A percentile compares a stretch with the other conserved stretches of the same genome.
Conservation (phyloP, 2,888 invertebrate species). For the Elmis aenea region DNA sequence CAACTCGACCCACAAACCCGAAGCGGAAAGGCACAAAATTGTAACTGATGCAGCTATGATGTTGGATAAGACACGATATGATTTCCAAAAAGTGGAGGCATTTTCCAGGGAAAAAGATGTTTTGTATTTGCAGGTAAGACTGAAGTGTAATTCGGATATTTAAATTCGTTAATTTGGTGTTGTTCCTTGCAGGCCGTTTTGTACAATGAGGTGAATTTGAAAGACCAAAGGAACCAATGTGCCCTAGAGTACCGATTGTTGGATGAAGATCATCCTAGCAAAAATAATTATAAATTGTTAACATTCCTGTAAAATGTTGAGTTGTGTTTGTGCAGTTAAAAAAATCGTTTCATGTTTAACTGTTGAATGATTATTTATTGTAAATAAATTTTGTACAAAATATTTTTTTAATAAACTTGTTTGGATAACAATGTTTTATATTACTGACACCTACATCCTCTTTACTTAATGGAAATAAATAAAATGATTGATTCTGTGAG, state of each 20-base stretch:
- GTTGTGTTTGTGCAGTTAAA: not conserved
- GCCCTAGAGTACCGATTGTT: conserved; percentile 75
- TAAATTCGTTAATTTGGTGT: conserved; percentile 4
- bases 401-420: no score
- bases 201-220: conserved; percentile 68
- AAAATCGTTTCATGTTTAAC: not conserved
- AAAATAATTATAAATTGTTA: conserved; percentile 52
- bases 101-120: conserved; percentile 70
- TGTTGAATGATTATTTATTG: no score
- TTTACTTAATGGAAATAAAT: no score
- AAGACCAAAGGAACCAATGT: conserved; percentile 71
- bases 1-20: conserved; percentile 48
- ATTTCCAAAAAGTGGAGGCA: conserved; percentile 72
- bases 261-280: conserved; percentile 65
- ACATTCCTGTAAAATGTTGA: conserved; percentile 51
- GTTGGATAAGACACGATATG: conserved; percentile 60
- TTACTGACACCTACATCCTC: no score
- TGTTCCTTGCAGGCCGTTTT: conserved; percentile 58
- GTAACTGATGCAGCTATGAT: conserved; percentile 57
- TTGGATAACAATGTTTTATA: no score
- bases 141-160: no score
- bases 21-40: conserved; percentile 50
- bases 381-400: no score
- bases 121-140: conserved; percentile 61
- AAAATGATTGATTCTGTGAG: no score